phyloP scores from a whole-genome alignment of 2,888 invertebrate species.

The Thera britannica region DNA sequence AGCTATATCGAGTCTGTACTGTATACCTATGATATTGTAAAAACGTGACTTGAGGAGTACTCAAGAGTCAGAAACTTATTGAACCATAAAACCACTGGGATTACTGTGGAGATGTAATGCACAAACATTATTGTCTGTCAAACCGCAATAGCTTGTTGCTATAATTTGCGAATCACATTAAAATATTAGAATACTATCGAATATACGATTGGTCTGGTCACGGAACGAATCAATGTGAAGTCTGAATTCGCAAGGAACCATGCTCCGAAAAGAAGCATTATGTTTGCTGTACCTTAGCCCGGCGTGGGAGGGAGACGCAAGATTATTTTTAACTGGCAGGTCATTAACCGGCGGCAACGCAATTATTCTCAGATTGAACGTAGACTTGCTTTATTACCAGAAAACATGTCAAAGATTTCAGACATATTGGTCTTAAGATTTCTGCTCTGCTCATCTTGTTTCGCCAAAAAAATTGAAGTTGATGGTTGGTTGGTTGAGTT shows the following conservation, averaged over 20 bases:
- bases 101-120: constrained; percentile 13
- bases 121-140: constrained; percentile 19
- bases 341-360: constrained; percentile 63
- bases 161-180: constrained; percentile 24
- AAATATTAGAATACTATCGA: constrained; percentile 19
- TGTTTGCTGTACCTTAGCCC: constrained; percentile 66
- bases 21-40: background rate
- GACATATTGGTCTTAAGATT: constrained; percentile 12
- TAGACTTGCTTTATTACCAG: constrained; percentile 44
- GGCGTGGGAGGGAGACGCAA: constrained; percentile 66
- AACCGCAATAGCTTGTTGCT: constrained; percentile 21
- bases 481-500: no score
- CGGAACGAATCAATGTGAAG: constrained; percentile 21
- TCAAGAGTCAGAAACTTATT: constrained; percentile 17
- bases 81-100: constrained; percentile 14
- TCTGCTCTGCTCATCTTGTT: background rate
- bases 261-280: constrained; percentile 50
- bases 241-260: constrained; percentile 41
- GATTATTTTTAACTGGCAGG: constrained; percentile 69
- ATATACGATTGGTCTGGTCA: constrained; percentile 19
- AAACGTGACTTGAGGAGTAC: background rate
- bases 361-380: constrained; percentile 53
- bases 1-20: background rate
- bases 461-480: background rate
- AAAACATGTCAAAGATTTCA: constrained; percentile 36